Base-by-base conservation (phyloP, 2,113 vertebrate genomes). In the Menura novaehollandiae region DNA sequence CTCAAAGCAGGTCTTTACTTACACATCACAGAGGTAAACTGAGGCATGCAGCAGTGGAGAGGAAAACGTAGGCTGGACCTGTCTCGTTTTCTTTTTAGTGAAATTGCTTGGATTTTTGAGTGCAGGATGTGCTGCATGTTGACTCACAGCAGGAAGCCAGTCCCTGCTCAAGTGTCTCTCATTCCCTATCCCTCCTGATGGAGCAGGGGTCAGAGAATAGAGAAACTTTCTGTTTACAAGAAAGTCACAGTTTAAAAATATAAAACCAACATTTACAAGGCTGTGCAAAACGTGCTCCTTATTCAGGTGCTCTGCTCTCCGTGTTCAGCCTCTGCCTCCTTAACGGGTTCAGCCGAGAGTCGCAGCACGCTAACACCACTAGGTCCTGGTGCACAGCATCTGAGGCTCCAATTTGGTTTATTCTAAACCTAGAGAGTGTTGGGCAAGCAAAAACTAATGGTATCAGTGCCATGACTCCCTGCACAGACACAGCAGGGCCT, bases 381-480 rank as follows among this genome's bases (percentile, higher is more conserved):
- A 16, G 19, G 11, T 15, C 77, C 69, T 1, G 1, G 8, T 52
- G 66, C 60, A 32, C 23, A n/a, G 69, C 82, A 74, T 5, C 58
- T 18, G 74, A 66, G 32, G n/a, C 41, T 23, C 41, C 43, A 53
- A 0, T 15, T 11, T 13, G 32, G n/a, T 66, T 73, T 46, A 15
- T 59, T 83, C 64, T 37, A 74, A 77, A 32, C 44, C 24, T 0
- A 8, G 30, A 13, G 32, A 82, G 33, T 23, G 33, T 7, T 74
- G 63, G 21, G 67, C 35, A 60, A 76, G 41, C 19, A 52, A 15
- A 69, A 37, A 7, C 16, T 2, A 37, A 4, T 5, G 1, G 8
- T 14, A 8, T 6, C 51, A 26, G 17, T 0, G 0, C n/a, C 0
- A 0, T 22, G 19, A 32, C 13, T 58, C 60, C 53, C 27, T 0